Conservation (phyloP, 2,888 invertebrate genomes). For the Arctia plantaginis region DNA sequence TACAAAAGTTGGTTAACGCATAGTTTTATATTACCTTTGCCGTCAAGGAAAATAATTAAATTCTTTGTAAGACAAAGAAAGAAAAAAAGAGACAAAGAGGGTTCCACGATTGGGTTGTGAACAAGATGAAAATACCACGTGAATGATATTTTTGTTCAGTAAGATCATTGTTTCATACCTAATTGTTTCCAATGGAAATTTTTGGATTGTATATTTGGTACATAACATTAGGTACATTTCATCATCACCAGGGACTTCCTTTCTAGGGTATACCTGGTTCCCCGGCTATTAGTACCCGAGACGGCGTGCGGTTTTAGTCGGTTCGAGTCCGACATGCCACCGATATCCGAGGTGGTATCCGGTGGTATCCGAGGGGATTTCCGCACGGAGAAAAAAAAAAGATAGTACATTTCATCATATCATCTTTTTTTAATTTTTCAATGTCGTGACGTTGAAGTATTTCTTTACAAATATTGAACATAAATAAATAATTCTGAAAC, state of each 20-base stretch:
- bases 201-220: too few relatives aligned
- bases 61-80: not conserved
- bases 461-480: not conserved
- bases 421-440: not conserved
- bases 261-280: too few relatives aligned
- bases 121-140: not conserved
- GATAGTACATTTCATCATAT: too few relatives aligned
- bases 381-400: too few relatives aligned
- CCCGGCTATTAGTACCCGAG: too few relatives aligned
- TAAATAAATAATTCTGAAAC: not conserved
- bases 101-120: not conserved
- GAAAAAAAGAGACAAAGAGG: not conserved
- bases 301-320: too few relatives aligned
- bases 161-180: not conserved
- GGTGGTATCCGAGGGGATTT: too few relatives aligned
- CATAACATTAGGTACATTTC: too few relatives aligned
- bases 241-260: too few relatives aligned
- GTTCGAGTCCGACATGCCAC: too few relatives aligned
- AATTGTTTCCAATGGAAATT: not conserved
- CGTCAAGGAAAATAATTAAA: slow-evolving; percentile 3
- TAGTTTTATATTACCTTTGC: not conserved
- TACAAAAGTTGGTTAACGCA: not conserved
- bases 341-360: too few relatives aligned
- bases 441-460: not conserved
- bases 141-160: not conserved